A percentile compares a stretch with the other conserved stretches of the same genome.
These are phyloP conservation scores for Pseudorasbora parva DNA, from an alignment of 2,113 vertebrate genomes.

Conservation along the genomic window DNA sequence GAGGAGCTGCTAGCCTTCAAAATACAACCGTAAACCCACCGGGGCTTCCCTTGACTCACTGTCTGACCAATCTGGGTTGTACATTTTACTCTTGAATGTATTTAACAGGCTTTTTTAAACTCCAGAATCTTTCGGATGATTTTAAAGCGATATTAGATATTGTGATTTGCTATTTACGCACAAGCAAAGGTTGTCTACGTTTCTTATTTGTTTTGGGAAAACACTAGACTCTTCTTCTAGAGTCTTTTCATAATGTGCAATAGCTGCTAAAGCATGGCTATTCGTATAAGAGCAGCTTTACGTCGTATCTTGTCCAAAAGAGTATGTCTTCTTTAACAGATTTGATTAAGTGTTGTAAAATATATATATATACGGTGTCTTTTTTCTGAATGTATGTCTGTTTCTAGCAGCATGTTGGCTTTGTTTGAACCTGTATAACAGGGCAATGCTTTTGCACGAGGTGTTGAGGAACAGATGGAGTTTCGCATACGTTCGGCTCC, in stretches of 20 bases:
- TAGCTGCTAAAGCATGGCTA: slow-evolving; percentile 74
- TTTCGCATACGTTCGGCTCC: slow-evolving; percentile 1
- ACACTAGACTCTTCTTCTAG: too few relatives aligned
- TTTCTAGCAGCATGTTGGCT: slow-evolving; percentile 29
- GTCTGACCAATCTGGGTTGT: slow-evolving; percentile 56
- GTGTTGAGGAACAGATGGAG: slow-evolving; percentile 52
- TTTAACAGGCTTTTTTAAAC: slow-evolving; percentile 61
- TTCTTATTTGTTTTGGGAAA: not conserved
- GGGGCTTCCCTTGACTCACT: not conserved
- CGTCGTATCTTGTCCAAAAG: slow-evolving; percentile 32
- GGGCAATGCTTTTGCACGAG: slow-evolving; percentile 68
- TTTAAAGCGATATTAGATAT: not conserved
- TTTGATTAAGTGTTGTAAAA: slow-evolving; percentile 31
- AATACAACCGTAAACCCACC: slow-evolving; percentile 86
- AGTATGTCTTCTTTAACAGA: slow-evolving; percentile 9
- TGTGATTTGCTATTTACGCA: slow-evolving; percentile 2
- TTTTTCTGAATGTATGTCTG: slow-evolving; percentile 43
- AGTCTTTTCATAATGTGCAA: slow-evolving; percentile 49
- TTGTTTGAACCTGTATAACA: slow-evolving; percentile 47
- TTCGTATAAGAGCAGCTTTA: slow-evolving; percentile 59
- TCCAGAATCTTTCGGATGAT: not conserved
- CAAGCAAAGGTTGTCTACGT: not conserved
- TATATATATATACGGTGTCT: slow-evolving; percentile 29
- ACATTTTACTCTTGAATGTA: slow-evolving; percentile 71
- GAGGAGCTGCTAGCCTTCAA: slow-evolving; percentile 97